These are phyloP conservation scores for Babyrousa celebensis DNA, from an alignment of 2,797 vertebrate species.

Conservation along the genomic window DNA sequence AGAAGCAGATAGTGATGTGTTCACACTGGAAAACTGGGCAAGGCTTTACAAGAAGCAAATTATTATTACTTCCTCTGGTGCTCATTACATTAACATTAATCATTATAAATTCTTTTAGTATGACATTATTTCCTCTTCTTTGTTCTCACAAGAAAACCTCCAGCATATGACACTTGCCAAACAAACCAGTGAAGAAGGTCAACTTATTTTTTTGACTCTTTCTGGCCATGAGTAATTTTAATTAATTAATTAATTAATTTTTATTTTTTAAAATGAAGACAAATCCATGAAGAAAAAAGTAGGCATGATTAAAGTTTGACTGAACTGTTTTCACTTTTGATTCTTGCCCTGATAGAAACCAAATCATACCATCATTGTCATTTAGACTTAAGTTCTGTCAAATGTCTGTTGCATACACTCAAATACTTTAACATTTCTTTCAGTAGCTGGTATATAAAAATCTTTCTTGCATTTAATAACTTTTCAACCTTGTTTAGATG, in stretches of 20 bases:
- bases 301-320: not conserved
- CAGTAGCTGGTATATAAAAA: not conserved
- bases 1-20: not conserved
- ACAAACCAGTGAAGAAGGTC: not conserved
- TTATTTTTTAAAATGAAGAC: not conserved
- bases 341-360: not conserved
- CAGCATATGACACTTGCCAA: slow-evolving; percentile 20
- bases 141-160: slow-evolving; percentile 58
- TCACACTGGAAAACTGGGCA: not conserved
- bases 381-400: not conserved
- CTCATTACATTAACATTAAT: not conserved
- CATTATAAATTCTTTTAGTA: slow-evolving; percentile 5
- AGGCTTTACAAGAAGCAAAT: not conserved
- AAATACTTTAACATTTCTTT: not conserved
- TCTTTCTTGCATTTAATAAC: not conserved
- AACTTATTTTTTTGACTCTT: not conserved
- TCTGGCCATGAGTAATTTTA: slow-evolving; percentile 33
- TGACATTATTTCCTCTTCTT: slow-evolving; percentile 65
- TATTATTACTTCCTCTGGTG: slow-evolving; percentile 7
- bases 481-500: not conserved
- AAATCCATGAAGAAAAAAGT: slow-evolving; percentile 48
- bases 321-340: not conserved
- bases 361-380: not conserved
- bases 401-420: not conserved
- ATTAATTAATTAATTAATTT: too few species aligned